Evolutionary conservation across 2,113 vertebrate genomes (phyloP).

Genomic region (Petromus typicus): DNA sequence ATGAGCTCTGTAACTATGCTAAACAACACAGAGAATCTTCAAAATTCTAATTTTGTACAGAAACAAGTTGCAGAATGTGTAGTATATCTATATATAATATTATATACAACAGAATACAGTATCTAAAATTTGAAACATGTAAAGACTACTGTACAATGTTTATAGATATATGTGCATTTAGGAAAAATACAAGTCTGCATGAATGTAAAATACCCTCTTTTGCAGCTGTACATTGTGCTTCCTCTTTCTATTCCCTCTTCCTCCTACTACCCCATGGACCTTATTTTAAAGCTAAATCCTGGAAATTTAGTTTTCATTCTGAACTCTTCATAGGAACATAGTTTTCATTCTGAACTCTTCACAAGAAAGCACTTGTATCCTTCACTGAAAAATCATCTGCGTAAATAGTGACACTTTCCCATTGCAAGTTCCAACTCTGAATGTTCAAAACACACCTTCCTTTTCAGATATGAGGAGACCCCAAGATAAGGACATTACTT

Average conservation of each 20-base stretch:
- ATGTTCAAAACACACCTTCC: background rate
- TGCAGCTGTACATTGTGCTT: fast-evolving
- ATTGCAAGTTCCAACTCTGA: background rate
- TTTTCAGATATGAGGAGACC: background rate
- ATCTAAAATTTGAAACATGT: background rate
- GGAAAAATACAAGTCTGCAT: background rate
- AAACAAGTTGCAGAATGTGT: background rate
- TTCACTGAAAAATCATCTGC: background rate
- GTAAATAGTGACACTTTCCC: fast-evolving
- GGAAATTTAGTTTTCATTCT: background rate
- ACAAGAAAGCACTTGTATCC: background rate
- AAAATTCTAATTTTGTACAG: background rate
- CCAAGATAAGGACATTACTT: background rate
- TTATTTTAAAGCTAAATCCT: background rate
- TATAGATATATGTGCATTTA: background rate
- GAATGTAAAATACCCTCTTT: background rate
- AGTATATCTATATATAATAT: background rate
- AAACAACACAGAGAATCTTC: background rate
- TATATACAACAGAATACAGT: background rate
- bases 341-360: background rate
- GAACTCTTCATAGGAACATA: background rate
- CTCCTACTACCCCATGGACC: fast-evolving
- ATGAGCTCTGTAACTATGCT: background rate
- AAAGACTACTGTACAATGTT: background rate
- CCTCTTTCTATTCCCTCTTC: background rate